A percentile compares a stretch with the other conserved stretches of the same genome.
phyloP scores from a whole-genome alignment of 1,140 invertebrate species.

The Araneus ventricosus region DNA sequence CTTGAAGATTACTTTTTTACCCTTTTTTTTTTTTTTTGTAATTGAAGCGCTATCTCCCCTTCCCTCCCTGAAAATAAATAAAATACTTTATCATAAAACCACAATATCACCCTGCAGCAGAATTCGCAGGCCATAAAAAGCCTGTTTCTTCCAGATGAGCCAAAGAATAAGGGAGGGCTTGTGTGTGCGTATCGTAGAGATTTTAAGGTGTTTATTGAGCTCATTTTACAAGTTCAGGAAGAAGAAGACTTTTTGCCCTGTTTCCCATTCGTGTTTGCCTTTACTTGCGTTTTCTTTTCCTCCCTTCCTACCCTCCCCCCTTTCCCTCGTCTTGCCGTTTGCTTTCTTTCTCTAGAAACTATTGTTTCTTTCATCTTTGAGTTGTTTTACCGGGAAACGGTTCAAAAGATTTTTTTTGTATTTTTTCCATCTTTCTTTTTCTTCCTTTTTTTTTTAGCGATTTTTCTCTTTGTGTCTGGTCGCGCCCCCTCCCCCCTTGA shows the following conservation, averaged over 20 bases:
- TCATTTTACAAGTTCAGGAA: not conserved
- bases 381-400: not conserved
- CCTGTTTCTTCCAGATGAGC: not conserved
- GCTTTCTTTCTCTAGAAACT: not conserved
- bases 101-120: not conserved
- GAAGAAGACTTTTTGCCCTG: not conserved
- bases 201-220: conserved; percentile 51
- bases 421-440: not conserved
- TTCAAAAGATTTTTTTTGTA: not conserved
- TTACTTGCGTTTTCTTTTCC: not conserved
- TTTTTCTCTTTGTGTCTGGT: not conserved
- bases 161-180: not conserved
- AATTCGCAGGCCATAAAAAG: not conserved
- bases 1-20: not conserved
- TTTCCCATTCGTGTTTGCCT: conserved; percentile 32
- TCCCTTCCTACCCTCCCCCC: too few relatives aligned
- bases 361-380: not conserved
- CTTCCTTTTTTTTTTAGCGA: not conserved
- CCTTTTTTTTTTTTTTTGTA: too few relatives aligned
- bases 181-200: not conserved
- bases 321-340: not conserved
- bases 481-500: too few relatives aligned
- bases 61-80: not conserved
- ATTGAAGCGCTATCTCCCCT: not conserved
- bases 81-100: not conserved